phyloP scores from a whole-genome alignment of 2,113 vertebrate genomes.

The Hylia prasina region DNA sequence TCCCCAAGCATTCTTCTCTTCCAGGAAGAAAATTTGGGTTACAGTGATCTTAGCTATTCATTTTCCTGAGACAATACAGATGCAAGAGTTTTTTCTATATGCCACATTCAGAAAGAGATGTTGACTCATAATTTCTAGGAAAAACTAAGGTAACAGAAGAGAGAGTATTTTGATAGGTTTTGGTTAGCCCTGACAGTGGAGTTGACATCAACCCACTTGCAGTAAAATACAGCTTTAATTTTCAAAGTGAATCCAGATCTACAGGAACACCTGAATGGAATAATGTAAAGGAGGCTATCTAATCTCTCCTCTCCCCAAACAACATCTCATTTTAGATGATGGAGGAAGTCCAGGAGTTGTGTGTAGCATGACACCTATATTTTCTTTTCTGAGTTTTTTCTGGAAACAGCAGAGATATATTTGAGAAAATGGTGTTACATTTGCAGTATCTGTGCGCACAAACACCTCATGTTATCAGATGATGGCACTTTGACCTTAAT shows the following conservation, averaged over 20 bases:
- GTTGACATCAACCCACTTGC: background rate
- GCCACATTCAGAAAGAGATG: background rate
- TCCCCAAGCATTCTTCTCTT: background rate
- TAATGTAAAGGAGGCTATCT: background rate
- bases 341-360: background rate
- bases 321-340: background rate
- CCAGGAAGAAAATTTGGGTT: background rate
- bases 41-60: background rate
- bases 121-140: background rate
- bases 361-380: background rate
- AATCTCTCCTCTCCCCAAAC: background rate
- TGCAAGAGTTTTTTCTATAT: background rate
- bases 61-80: background rate
- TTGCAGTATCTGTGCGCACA: background rate
- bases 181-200: background rate
- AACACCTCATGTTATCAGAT: background rate
- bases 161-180: background rate
- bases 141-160: background rate
- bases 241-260: conserved; percentile 3
- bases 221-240: conserved; percentile 27
- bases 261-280: conserved; percentile 40
- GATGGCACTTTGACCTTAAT: background rate
- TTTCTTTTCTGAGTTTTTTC: background rate
- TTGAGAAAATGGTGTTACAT: background rate
- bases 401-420: background rate